Conservation (phyloP, 2,113 vertebrate species). For the Pipa parva region DNA sequence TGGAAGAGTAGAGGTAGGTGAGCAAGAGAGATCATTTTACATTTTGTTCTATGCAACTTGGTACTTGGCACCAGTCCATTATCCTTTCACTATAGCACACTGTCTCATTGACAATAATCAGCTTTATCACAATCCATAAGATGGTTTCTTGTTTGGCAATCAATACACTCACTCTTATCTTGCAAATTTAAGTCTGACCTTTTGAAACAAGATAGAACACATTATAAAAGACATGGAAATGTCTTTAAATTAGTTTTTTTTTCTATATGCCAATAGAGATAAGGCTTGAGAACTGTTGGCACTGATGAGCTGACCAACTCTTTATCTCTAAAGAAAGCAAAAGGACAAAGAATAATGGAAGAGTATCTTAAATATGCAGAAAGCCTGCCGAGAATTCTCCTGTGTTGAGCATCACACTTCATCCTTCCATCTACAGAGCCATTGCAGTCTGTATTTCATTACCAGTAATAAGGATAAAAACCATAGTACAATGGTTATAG, state of each 20-base stretch:
- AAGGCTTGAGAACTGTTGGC: neutral
- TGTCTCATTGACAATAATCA: neutral
- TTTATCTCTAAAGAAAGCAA: neutral
- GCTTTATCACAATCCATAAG: neutral
- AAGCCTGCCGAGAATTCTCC: slow-evolving; percentile 4
- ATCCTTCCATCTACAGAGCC: slow-evolving; percentile 1
- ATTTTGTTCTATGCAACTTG: too few species aligned
- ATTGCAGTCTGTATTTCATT: slow-evolving; percentile 11
- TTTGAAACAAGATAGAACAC: neutral
- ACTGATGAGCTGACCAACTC: too few species aligned
- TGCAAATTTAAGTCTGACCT: neutral
- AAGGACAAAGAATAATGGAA: slow-evolving; percentile 8
- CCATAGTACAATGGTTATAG: slow-evolving; percentile 23
- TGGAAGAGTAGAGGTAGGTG: too few species aligned
- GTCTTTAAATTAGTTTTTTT: neutral
- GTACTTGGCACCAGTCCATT: too few species aligned
- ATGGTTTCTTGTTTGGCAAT: neutral
- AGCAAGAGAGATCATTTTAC: too few species aligned
- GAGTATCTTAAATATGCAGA: neutral
- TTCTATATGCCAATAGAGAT: neutral
- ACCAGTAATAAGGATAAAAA: neutral
- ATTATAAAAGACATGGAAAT: neutral
- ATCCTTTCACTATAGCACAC: neutral
- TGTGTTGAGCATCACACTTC: neutral
- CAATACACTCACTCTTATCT: neutral